Conservation (phyloP, 2,797 vertebrate genomes). For the Oreortyx pictus region DNA sequence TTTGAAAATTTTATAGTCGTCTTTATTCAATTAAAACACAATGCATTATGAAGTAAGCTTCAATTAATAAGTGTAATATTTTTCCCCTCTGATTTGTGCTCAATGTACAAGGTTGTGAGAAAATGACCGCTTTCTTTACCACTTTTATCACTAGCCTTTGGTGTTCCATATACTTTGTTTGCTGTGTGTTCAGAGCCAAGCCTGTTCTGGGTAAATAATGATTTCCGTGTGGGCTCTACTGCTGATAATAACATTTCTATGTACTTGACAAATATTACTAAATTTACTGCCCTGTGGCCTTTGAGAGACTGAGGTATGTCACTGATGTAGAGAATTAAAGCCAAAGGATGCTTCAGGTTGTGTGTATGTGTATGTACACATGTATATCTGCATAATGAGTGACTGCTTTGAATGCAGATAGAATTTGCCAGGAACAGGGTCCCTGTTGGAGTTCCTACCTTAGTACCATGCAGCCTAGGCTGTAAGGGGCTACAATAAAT, state of each 20-base stretch:
- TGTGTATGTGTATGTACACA: background rate
- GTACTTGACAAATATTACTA: constrained; percentile 5
- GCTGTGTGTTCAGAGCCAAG: background rate
- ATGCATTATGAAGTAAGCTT: background rate
- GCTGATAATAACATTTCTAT: background rate
- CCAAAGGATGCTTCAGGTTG: background rate
- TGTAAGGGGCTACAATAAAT: background rate
- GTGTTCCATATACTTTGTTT: background rate
- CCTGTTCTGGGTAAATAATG: constrained; percentile 19
- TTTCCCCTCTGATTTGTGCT: background rate
- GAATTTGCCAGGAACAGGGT: background rate
- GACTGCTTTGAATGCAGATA: background rate
- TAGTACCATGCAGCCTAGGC: background rate
- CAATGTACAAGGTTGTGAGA: background rate
- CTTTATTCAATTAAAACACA: background rate
- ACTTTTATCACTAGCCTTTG: background rate
- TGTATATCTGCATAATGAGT: background rate
- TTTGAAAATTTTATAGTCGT: background rate
- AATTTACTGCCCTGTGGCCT: background rate
- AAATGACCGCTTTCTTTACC: background rate
- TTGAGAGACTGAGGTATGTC: background rate
- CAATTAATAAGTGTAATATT: background rate
- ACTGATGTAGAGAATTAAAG: background rate
- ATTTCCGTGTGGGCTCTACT: background rate
- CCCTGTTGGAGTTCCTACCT: fast-evolving